Percentiles rank a stretch among this genome's conserved stretches.
These are phyloP conservation scores for Monopterus albus DNA, from an alignment of 2,113 vertebrate species.

Conservation along the genomic window DNA sequence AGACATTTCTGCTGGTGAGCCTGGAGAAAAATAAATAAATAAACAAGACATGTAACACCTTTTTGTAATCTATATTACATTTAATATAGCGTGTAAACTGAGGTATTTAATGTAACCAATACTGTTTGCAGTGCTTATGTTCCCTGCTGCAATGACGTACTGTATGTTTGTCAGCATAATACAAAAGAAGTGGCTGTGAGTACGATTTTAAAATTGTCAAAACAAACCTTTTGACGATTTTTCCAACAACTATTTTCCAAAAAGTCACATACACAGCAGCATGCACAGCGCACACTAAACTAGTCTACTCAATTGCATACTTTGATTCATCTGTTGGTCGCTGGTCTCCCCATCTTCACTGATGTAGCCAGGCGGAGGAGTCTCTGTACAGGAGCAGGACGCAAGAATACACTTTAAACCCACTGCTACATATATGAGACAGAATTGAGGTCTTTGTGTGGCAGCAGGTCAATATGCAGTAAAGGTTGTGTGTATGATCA, in stretches of 20 bases:
- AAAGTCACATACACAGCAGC: background rate
- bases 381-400: conserved; percentile 82
- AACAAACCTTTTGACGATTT: background rate
- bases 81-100: background rate
- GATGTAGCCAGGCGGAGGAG: conserved; percentile 97
- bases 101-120: background rate
- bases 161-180: background rate
- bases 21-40: conserved; percentile 76
- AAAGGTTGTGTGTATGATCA: background rate
- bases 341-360: conserved; percentile 99
- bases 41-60: background rate
- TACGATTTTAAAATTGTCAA: background rate
- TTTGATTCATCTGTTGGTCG: conserved; percentile 98
- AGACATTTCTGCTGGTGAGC: conserved; percentile 97
- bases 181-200: background rate
- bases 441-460: background rate
- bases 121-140: background rate
- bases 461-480: background rate
- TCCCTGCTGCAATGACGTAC: background rate
- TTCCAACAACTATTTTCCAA: too few species aligned
- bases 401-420: background rate
- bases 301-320: conserved; percentile 96
- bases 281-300: background rate
- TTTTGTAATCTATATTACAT: background rate
- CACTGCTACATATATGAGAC: background rate